A percentile compares a stretch with the other conserved stretches of the same genome.
Evolutionary conservation across 2,797 vertebrate genomes (phyloP).

Genomic region (Denticeps clupeoides): DNA sequence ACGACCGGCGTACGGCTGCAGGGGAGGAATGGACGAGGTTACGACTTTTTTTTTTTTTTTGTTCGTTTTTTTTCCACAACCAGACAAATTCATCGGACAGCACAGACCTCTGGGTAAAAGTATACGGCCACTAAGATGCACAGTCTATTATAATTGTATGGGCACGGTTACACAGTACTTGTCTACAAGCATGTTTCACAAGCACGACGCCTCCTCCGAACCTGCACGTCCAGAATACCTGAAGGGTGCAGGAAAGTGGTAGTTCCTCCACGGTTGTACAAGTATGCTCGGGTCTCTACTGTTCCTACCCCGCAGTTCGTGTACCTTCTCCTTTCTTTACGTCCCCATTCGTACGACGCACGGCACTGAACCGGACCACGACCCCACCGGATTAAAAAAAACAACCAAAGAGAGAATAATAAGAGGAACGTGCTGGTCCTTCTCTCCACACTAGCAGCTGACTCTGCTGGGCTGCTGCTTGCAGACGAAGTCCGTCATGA

Average conservation of each 20-base stretch:
- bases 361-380: too few relatives aligned
- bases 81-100: constrained; percentile 29
- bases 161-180: constrained; percentile 35
- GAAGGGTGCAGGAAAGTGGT: constrained; percentile 25
- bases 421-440: constrained; percentile 3
- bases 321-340: too few relatives aligned
- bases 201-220: constrained; percentile 31
- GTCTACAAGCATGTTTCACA: constrained; percentile 36
- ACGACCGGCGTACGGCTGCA: too few relatives aligned
- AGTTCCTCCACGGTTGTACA: constrained; percentile 14
- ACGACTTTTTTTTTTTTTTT: constrained; percentile 3
- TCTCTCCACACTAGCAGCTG: constrained; percentile 59
- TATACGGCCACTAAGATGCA: constrained; percentile 37
- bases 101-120: constrained; percentile 34
- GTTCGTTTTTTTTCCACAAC: too few relatives aligned
- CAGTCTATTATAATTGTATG: constrained; percentile 33
- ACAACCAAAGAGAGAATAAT: constrained; percentile 38
- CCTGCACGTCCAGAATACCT: constrained; percentile 16
- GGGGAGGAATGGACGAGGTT: too few relatives aligned
- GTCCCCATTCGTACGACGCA: too few relatives aligned
- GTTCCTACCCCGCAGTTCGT: constrained; percentile 19
- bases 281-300: constrained; percentile 4
- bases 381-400: too few relatives aligned
- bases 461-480: constrained; percentile 81
- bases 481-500: constrained; percentile 81